Evolutionary conservation across 1,140 invertebrate species (phyloP).

Genomic region (Saccostrea cuccullata): DNA sequence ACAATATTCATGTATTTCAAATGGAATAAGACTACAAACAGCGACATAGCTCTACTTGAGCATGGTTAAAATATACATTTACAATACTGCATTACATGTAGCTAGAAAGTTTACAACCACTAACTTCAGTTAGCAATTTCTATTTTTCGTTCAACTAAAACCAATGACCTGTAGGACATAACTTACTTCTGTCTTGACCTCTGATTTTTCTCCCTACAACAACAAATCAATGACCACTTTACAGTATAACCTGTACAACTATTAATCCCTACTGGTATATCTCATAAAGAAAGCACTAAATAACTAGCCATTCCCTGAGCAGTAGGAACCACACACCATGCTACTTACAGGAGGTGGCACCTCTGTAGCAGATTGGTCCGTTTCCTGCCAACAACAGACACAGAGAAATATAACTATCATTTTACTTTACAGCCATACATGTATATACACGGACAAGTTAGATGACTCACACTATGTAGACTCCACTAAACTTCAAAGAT

Average conservation of each 20-base stretch:
- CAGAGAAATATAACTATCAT: background rate
- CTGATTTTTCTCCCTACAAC: background rate
- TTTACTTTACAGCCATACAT: background rate
- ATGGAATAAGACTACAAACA: background rate
- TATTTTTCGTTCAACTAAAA: background rate
- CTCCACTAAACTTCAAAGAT: background rate
- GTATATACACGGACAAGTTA: background rate
- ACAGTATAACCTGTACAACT: background rate
- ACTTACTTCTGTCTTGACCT: background rate
- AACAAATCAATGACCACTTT: background rate
- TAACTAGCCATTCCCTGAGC: background rate
- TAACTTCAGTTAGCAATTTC: background rate
- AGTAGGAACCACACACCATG: constrained; percentile 13
- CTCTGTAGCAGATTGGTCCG: constrained; percentile 1
- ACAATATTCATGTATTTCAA: background rate
- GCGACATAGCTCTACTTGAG: background rate
- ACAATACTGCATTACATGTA: background rate
- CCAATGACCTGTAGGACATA: background rate
- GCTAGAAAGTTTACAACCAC: background rate
- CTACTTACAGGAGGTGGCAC: background rate
- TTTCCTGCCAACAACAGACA: background rate
- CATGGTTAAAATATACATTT: background rate
- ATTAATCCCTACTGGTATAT: background rate
- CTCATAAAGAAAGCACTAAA: background rate
- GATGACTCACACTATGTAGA: background rate